A percentile compares a stretch with the other conserved stretches of the same genome.
Conservation (phyloP, 2,888 invertebrate genomes). For the Hydropsyche betteni region DNA sequence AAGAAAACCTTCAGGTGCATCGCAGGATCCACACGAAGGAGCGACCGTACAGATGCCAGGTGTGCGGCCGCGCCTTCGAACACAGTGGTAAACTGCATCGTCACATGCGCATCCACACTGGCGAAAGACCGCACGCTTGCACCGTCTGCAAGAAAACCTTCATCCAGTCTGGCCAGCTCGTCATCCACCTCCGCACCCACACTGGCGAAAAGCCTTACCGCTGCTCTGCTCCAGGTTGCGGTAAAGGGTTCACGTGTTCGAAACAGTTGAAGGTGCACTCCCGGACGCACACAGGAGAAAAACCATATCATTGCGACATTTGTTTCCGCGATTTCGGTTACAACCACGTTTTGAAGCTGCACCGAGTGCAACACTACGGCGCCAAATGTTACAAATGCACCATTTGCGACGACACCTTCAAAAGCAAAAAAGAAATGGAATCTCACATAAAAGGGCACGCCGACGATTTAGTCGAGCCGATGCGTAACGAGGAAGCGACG, state of each 20-base stretch:
- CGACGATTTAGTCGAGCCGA: conserved; percentile 67
- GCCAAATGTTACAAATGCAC: conserved; percentile 94
- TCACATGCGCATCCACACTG: conserved; percentile 91
- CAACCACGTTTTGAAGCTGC: conserved; percentile 88
- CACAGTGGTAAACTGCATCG: conserved; percentile 90
- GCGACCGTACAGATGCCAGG: conserved; percentile 88
- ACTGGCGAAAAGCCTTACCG: conserved; percentile 88
- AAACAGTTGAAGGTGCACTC: conserved; percentile 93
- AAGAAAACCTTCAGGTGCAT: conserved; percentile 91
- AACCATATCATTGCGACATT: conserved; percentile 90
- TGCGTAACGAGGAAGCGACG: conserved; percentile 56
- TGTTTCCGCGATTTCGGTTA: conserved; percentile 92
- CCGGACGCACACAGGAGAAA: conserved; percentile 89
- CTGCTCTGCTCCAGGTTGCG: conserved; percentile 82
- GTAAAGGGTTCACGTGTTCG: conserved; percentile 91
- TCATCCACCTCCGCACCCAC: conserved; percentile 90
- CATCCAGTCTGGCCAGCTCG: conserved; percentile 89
- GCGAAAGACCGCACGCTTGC: conserved; percentile 90
- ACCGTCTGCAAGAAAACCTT: conserved; percentile 88
- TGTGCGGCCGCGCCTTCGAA: conserved; percentile 88
- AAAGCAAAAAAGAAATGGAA: conserved; percentile 90
- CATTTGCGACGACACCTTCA: conserved; percentile 89
- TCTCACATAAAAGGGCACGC: conserved; percentile 84
- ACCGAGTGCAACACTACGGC: conserved; percentile 90
- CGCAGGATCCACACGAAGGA: conserved; percentile 91